Evolutionary conservation across 2,888 invertebrate genomes (phyloP).

Genomic region (Philaethria dido): DNA sequence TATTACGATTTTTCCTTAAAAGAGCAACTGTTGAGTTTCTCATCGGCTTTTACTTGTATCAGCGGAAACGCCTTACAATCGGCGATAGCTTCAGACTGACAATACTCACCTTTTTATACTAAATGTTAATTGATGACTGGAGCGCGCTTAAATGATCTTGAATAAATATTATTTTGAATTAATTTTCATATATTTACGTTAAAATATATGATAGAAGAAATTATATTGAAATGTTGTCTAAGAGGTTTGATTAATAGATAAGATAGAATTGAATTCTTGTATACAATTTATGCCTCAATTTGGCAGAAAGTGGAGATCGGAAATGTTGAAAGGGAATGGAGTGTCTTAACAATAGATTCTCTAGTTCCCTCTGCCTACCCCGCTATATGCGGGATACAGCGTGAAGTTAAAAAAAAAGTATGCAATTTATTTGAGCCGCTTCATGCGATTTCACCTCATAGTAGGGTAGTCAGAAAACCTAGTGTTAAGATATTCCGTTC

Average conservation of each 20-base stretch:
- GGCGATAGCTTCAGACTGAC: not conserved
- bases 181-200: not conserved
- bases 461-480: no score
- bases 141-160: not conserved
- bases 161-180: constrained; percentile 5
- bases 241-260: not conserved
- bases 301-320: no score
- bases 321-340: no score
- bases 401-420: no score
- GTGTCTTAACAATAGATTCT: no score
- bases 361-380: no score
- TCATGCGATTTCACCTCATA: no score
- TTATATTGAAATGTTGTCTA: not conserved
- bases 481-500: no score
- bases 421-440: no score
- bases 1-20: not conserved
- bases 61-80: not conserved
- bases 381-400: no score
- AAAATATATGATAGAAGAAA: not conserved
- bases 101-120: not conserved
- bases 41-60: not conserved
- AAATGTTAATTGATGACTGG: not conserved
- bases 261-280: not conserved
- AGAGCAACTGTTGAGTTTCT: not conserved
- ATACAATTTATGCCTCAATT: not conserved